These are phyloP conservation scores for Heliconius hewitsoni DNA, from an alignment of 1,140 invertebrate species.

Conservation along the genomic window DNA sequence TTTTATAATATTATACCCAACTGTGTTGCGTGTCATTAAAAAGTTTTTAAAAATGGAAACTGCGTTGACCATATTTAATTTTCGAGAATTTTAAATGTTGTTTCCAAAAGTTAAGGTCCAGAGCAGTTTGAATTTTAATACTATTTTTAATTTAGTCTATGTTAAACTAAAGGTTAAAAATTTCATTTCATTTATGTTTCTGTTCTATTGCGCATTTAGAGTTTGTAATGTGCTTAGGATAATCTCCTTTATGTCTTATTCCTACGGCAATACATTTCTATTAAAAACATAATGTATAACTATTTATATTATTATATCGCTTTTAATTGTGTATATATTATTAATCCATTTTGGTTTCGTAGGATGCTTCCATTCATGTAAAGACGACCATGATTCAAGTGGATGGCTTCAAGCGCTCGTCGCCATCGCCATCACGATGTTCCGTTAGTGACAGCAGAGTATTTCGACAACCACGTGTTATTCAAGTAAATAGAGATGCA, in stretches of 20 bases:
- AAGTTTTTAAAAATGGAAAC: constrained; percentile 1
- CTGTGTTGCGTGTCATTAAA: background rate
- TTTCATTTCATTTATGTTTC: too few species aligned
- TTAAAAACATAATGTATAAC: too few species aligned
- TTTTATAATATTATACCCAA: background rate
- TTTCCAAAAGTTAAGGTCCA: background rate
- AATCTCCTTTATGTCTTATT: background rate
- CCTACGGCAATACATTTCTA: too few species aligned
- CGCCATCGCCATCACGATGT: constrained; percentile 72
- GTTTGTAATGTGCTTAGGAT: background rate
- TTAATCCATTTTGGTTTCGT: background rate
- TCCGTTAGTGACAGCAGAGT: constrained; percentile 69
- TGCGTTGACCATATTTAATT: background rate
- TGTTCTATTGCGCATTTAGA: too few species aligned
- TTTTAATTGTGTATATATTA: too few species aligned
- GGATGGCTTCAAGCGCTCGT: constrained; percentile 65
- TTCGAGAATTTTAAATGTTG: constrained; percentile 1
- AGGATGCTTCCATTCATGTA: constrained; percentile 25
- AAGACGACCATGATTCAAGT: constrained; percentile 66
- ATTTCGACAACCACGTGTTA: constrained; percentile 73
- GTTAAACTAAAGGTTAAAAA: background rate
- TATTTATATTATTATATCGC: too few species aligned
- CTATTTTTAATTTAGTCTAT: background rate
- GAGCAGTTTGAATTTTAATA: background rate
- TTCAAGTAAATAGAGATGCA: constrained; percentile 78